A percentile compares a stretch with the other conserved stretches of the same genome.
phyloP scores from a whole-genome alignment of 2,113 vertebrate species.

The Paralichthys olivaceus region DNA sequence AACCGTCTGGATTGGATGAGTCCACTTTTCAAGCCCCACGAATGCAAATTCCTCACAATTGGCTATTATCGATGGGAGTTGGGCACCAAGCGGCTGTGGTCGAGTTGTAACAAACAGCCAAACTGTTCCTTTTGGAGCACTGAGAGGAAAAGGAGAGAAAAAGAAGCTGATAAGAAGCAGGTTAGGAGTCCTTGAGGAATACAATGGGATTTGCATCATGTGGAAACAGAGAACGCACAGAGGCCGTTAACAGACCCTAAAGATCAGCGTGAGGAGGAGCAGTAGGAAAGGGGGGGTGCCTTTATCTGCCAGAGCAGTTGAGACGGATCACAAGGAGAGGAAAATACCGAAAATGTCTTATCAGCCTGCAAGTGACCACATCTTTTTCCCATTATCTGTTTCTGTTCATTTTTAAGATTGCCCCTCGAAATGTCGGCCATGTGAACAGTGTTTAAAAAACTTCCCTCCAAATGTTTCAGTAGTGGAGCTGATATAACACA shows the following conservation, averaged over 20 bases:
- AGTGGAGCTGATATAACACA: no score
- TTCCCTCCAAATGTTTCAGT: not conserved
- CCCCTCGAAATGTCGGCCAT: not conserved
- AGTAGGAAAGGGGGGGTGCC: slow-evolving; percentile 10
- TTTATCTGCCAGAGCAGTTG: slow-evolving; percentile 57
- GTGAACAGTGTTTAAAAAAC: not conserved
- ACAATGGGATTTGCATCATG: slow-evolving; percentile 66
- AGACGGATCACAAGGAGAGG: slow-evolving; percentile 43
- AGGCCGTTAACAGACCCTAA: slow-evolving; percentile 31
- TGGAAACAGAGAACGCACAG: slow-evolving; percentile 53
- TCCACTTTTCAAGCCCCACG: not conserved
- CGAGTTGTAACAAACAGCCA: slow-evolving; percentile 43
- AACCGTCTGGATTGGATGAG: slow-evolving; percentile 19
- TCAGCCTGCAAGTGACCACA: slow-evolving; percentile 27
- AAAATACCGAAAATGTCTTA: slow-evolving; percentile 53
- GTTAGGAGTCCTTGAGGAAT: slow-evolving; percentile 67
- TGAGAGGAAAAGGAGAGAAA: slow-evolving; percentile 43
- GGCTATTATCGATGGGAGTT: slow-evolving; percentile 9
- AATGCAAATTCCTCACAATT: slow-evolving; percentile 32
- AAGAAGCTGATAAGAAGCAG: slow-evolving; percentile 63
- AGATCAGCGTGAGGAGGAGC: slow-evolving; percentile 51
- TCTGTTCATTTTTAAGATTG: slow-evolving; percentile 10
- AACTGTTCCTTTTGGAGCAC: slow-evolving; percentile 44
- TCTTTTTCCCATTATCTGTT: slow-evolving; percentile 13
- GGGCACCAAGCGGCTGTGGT: not conserved